Base-by-base conservation (phyloP, 2,113 vertebrate species). In the Clarias magur region DNA sequence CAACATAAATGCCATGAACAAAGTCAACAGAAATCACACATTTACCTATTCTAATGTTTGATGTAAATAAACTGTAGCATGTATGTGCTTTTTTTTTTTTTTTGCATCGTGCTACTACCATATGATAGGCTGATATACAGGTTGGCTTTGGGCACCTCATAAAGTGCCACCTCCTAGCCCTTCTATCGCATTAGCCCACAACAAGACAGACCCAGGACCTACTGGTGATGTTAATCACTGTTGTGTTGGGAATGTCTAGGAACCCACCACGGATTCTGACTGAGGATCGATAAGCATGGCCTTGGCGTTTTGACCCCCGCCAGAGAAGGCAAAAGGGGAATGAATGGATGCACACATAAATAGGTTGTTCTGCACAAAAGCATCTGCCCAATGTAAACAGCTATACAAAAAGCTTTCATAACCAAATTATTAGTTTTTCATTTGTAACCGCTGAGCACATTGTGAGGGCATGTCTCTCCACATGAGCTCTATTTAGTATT, bases 401-500 rank as follows among this genome's bases (percentile, higher is more conserved):
- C 34, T 30, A 3, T 30, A 56, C 48, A n/a, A 80, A 59, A 80
- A 80, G 16, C 54, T 57, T 54, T 78, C 48, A 16, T n/a, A 54
- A 54, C 2, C 9, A 75, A 72, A 48, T 23, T 1, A 23, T 48
- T 48, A 0, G 10, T 48, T 42, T 48, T 23, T 65, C 54, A 8
- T 83, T 68, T 56, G n/a, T 56, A 27, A 34, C 48, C 56, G 34
- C 60, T 17, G 12, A n/a, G 19, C 21, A 67, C 27, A 15, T 27
- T 3, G 1, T 60, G 68, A 42, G 30, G 8, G 34, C n/a, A 27
- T 56, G 67, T 25, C 27, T 75, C 68, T 60, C 63, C 42, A 85
- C 27, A 5, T 38, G 84, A 65, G 54, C 48, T 38, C 62, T 34
- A 54, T 86, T 67, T 21, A 80, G 48, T 57, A 62, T 80, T 89